These are phyloP conservation scores for Rhinoptilus africanus DNA, from an alignment of 2,113 vertebrate species.

Conservation along the genomic window DNA sequence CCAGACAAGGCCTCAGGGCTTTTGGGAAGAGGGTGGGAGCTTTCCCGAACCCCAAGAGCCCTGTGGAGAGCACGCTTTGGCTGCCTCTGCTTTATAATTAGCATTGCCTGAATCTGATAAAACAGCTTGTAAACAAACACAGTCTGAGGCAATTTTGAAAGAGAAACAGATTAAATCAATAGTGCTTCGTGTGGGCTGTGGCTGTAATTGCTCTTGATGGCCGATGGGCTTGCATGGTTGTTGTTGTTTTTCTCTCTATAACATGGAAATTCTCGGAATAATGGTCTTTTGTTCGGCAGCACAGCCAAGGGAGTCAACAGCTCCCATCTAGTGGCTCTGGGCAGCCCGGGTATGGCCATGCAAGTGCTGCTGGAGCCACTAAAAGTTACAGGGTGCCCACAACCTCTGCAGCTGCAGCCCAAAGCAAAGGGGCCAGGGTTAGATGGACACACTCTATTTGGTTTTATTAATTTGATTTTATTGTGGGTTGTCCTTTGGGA, in stretches of 20 bases:
- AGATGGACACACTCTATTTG: not conserved
- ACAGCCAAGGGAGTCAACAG: not conserved
- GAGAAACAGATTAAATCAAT: constrained; percentile 37
- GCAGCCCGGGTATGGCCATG: not conserved
- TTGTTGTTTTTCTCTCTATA: not conserved
- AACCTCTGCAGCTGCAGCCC: not conserved
- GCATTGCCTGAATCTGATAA: constrained; percentile 17
- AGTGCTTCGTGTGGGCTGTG: not conserved
- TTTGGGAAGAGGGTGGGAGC: not conserved
- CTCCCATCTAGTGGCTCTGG: not conserved
- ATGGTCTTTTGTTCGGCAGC: not conserved
- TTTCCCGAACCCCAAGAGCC: not conserved
- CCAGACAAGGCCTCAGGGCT: not conserved
- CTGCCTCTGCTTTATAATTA: not conserved
- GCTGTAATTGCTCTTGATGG: not conserved
- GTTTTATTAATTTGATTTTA: not conserved
- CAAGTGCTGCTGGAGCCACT: not conserved
- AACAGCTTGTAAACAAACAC: constrained; percentile 1
- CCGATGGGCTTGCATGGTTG: not conserved
- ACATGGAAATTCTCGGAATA: not conserved
- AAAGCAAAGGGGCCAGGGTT: not conserved
- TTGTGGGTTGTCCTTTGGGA: not conserved
- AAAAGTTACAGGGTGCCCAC: not conserved
- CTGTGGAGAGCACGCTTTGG: not conserved
- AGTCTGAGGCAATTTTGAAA: constrained; percentile 2